A percentile compares a stretch with the other conserved stretches of the same genome.
Conservation (phyloP, 2,888 invertebrate species). For the Parasteatoda lunata region DNA sequence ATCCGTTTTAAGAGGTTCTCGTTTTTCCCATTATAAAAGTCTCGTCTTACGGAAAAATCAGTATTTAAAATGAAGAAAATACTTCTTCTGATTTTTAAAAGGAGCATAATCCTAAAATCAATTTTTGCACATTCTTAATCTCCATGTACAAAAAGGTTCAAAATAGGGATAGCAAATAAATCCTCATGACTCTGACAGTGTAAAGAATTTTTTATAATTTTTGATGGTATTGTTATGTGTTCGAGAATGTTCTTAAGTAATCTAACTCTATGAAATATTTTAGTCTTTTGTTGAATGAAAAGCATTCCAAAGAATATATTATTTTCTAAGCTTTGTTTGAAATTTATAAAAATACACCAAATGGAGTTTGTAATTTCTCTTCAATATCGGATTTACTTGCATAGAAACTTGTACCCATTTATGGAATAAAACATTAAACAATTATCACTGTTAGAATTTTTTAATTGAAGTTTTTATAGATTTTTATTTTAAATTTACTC, state of each 20-base stretch:
- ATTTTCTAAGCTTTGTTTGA: neutral
- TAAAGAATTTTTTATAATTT: neutral
- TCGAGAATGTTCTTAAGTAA: constrained; percentile 12
- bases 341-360: neutral
- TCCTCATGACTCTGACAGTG: neutral
- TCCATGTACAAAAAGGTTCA: neutral
- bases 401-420: too few species aligned
- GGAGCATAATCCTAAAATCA: constrained; percentile 2
- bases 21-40: neutral
- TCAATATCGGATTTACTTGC: too few species aligned
- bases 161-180: neutral
- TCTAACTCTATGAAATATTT: neutral
- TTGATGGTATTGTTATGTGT: constrained; percentile 2
- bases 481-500: too few species aligned
- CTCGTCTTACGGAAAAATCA: neutral
- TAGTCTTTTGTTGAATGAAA: neutral
- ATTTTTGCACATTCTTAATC: neutral
- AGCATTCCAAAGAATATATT: neutral
- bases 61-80: neutral
- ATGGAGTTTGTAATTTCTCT: too few species aligned
- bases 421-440: too few species aligned
- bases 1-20: neutral
- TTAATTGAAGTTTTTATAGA: too few species aligned
- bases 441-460: too few species aligned
- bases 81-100: neutral